Base-by-base conservation (phyloP, 1,140 invertebrate genomes). In the Scaptomyza pallida region DNA sequence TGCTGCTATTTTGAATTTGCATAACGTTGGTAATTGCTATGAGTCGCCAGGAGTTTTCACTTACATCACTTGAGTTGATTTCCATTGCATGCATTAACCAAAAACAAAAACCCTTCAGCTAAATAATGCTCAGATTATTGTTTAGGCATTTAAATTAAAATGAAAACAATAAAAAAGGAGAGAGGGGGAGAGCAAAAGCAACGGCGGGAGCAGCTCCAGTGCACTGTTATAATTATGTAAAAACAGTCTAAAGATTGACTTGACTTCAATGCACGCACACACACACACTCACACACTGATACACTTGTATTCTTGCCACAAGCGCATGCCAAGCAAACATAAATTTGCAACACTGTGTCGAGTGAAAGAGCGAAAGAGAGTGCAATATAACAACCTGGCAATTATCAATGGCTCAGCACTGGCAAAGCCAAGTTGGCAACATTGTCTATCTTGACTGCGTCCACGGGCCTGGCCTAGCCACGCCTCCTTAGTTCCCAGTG, bases 211-310 rank as follows among this genome's bases (percentile, higher is more conserved):
- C 72, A 64, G 41, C 48, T 30, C 26, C 51, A 47, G 44, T 78
- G 61, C 79, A 78, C 73, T 82, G 82, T 88, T 89, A 88, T 86
- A 82, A 88, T 86, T 88, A 88, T 88, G 82, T 88, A 88, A 88
- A 88, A 88, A 74, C 81, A 74, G 77, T 86, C 73, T 85, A 85
- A 85, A 85, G 81, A 85, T 85, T 85, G 81, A 85, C 81, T 85
- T 85, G 80, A 86, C 81, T 85, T 83, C 63, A 79, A 76, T 75
- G 61, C 40, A 17, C 52, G 47, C 70, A 10, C 19, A n/a, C 69
- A 57, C 57, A 47, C 26, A 40, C 33, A 40, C 33, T 56, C 50
- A 62, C 19, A 61, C 51, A 37, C 43, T 40, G 44, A 44, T 59
- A 40, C 21, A 55, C 23, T 48, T 16, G 26, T n/a, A 41, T 5